Conservation (phyloP, 2,888 invertebrate genomes). For the Eurois occulta region DNA sequence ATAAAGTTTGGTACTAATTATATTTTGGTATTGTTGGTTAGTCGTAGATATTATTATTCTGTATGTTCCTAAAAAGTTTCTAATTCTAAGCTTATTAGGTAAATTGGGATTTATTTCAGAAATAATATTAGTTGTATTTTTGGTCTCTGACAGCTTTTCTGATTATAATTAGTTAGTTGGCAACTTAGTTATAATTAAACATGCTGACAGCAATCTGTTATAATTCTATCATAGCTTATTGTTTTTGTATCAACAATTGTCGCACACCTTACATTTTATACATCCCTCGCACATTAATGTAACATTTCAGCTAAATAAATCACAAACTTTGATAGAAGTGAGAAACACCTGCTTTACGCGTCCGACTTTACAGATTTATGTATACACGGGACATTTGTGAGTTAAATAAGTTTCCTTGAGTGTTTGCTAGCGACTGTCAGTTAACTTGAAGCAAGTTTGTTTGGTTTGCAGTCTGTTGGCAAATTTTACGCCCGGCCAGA, state of each 20-base stretch:
- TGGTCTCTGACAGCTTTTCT: background rate
- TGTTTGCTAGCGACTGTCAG: slow-evolving; percentile 63
- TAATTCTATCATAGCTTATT: background rate
- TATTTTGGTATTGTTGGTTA: slow-evolving; percentile 43
- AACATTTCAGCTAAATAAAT: slow-evolving; percentile 55
- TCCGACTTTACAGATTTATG: slow-evolving; percentile 62
- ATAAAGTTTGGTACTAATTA: slow-evolving; percentile 63
- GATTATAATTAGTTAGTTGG: background rate
- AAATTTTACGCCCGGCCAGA: slow-evolving; percentile 73
- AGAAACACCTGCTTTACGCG: slow-evolving; percentile 60
- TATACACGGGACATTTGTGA: slow-evolving; percentile 65
- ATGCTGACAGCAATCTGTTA: background rate
- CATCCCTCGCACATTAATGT: slow-evolving; percentile 17
- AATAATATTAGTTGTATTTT: slow-evolving; percentile 3
- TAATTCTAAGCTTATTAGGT: slow-evolving; percentile 57
- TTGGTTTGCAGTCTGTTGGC: slow-evolving; percentile 71
- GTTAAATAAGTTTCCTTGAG: slow-evolving; percentile 68
- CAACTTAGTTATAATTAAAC: background rate
- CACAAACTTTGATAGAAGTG: slow-evolving; percentile 59
- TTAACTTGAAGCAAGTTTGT: slow-evolving; percentile 71
- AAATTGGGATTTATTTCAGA: slow-evolving; percentile 40
- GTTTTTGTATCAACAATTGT: background rate
- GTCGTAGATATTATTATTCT: slow-evolving; percentile 9
- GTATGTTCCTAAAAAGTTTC: slow-evolving; percentile 41
- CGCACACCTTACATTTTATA: background rate